phyloP scores from a whole-genome alignment of 2,113 vertebrate species.

The Trogon surrucura region DNA sequence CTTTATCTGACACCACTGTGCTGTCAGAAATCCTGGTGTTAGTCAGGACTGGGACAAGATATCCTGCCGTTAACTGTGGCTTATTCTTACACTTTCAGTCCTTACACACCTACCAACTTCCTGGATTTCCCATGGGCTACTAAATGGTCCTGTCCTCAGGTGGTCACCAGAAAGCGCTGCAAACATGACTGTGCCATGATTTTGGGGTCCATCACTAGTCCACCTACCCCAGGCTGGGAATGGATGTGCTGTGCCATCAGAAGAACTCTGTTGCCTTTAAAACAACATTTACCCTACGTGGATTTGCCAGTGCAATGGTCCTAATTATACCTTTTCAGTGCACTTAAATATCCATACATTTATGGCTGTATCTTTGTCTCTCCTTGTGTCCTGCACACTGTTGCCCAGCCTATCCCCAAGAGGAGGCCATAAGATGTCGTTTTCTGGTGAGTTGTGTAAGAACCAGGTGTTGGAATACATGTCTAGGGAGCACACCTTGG shows the following conservation, averaged over 20 bases:
- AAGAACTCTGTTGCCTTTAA: background rate
- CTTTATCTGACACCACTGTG: background rate
- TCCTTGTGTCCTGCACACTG: background rate
- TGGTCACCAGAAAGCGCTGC: background rate
- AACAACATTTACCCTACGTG: background rate
- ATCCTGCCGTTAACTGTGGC: background rate
- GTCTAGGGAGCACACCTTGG: background rate
- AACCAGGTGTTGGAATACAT: background rate
- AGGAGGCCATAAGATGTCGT: background rate
- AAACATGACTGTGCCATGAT: rapidly evolving
- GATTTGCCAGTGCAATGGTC: background rate
- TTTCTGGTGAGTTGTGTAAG: background rate
- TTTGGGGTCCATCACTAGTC: background rate
- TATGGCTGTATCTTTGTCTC: background rate
- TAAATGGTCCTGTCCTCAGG: background rate
- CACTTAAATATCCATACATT: background rate
- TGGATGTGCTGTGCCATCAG: background rate
- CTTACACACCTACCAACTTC: background rate
- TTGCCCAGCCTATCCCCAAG: background rate
- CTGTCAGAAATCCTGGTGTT: background rate
- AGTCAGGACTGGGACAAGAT: background rate
- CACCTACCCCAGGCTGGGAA: background rate
- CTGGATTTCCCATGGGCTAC: background rate
- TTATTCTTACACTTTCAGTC: background rate
- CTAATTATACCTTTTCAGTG: background rate